Conservation (phyloP, 1,140 invertebrate species). For the Aphis craccivora region DNA sequence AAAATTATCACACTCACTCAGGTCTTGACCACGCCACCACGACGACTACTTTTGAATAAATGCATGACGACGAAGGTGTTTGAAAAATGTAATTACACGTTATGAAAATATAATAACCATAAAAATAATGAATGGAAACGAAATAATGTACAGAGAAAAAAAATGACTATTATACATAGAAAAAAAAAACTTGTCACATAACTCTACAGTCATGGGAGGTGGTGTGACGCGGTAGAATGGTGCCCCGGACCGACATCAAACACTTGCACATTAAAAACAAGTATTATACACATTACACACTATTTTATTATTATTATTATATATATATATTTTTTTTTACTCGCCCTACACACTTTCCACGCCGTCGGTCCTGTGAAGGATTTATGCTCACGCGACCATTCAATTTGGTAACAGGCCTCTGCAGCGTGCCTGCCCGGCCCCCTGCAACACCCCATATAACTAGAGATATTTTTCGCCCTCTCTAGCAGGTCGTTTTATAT, state of each 20-base stretch:
- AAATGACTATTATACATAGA: not conserved
- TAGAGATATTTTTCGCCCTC: conserved; percentile 9
- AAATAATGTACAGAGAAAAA: conserved; percentile 13
- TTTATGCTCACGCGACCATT: conserved; percentile 52
- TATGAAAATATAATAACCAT: not conserved
- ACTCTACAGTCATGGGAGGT: not conserved
- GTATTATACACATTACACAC: conserved; percentile 13
- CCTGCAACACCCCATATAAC: not conserved
- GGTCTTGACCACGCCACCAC: not conserved
- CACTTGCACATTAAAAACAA: conserved; percentile 42
- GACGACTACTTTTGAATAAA: not conserved
- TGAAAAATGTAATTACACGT: not conserved
- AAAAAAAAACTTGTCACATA: conserved; percentile 24
- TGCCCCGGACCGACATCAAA: conserved; percentile 39
- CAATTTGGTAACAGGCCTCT: conserved; percentile 45
- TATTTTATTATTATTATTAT: not conserved
- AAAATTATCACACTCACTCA: not conserved
- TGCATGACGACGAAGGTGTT: not conserved
- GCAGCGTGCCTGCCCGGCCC: not conserved
- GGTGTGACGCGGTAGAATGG: not conserved
- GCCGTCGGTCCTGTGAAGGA: conserved; percentile 39
- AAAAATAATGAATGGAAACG: conserved; percentile 31
- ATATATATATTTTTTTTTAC: not conserved
- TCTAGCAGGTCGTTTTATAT: not conserved
- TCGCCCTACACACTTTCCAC: conserved; percentile 1